A percentile compares a stretch with the other conserved stretches of the same genome.
These are phyloP conservation scores for Tyrophagus putrescentiae DNA, from an alignment of 1,140 invertebrate species.

Conservation along the genomic window DNA sequence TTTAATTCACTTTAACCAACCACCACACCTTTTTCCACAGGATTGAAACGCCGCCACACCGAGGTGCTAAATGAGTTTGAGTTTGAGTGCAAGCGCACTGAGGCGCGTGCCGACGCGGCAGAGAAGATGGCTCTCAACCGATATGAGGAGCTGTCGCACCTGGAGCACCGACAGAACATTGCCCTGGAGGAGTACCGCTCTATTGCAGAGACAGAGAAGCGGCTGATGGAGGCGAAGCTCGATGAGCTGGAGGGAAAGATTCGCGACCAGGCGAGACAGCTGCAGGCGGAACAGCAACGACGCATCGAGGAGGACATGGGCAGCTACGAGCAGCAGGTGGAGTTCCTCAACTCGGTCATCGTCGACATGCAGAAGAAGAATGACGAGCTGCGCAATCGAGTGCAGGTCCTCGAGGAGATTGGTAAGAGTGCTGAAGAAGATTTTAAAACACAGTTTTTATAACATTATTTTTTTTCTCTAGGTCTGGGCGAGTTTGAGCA, in stretches of 20 bases:
- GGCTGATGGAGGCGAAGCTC: constrained; percentile 20
- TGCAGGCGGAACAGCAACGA: constrained; percentile 20
- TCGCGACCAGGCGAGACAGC: constrained; percentile 3
- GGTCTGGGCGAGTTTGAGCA: constrained; percentile 12
- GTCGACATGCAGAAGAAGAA: constrained; percentile 87
- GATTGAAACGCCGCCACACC: neutral
- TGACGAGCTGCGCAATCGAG: constrained; percentile 54
- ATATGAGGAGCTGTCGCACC: neutral
- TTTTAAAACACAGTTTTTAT: neutral
- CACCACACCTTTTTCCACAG: neutral
- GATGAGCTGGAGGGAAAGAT: constrained; percentile 18
- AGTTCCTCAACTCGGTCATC: constrained; percentile 88
- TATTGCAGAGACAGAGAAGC: constrained; percentile 24
- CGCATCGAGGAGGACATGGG: constrained; percentile 46
- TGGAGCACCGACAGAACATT: neutral
- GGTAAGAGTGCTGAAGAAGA: constrained; percentile 27
- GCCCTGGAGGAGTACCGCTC: constrained; percentile 8
- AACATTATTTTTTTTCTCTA: neutral
- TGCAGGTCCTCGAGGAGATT: constrained; percentile 55
- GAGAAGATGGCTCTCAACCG: neutral
- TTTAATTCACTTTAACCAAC: neutral
- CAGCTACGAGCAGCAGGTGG: constrained; percentile 55
- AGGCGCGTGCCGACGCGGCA: constrained; percentile 13
- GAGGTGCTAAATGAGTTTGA: constrained; percentile 25
- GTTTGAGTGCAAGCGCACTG: constrained; percentile 22